Percentiles rank a stretch among this genome's conserved stretches.
Evolutionary conservation across 2,888 invertebrate species (phyloP).

Genomic region (Malacosoma neustria): DNA sequence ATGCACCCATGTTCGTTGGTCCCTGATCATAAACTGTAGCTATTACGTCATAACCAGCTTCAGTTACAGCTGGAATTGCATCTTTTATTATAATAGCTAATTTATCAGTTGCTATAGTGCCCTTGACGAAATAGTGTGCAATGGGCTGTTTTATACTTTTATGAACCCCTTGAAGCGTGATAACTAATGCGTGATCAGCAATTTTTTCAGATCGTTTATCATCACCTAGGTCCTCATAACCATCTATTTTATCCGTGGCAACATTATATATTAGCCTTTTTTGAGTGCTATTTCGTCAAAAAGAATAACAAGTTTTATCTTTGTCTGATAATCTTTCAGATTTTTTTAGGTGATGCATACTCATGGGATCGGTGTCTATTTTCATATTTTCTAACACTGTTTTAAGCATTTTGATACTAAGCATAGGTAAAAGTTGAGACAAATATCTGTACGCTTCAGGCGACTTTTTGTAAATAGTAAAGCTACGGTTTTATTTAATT

Average conservation of each 20-base stretch:
- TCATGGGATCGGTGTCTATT: not conserved
- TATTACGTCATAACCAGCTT: too few relatives aligned
- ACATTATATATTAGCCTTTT: not conserved
- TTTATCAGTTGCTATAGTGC: too few relatives aligned
- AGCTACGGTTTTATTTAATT: not conserved
- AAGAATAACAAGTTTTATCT: not conserved
- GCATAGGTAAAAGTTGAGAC: not conserved
- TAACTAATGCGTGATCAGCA: too few relatives aligned
- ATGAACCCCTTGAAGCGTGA: too few relatives aligned
- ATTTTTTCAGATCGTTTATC: not conserved
- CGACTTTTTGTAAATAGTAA: not conserved
- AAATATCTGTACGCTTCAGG: not conserved
- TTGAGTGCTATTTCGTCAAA: not conserved
- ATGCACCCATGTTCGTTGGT: slow-evolving; percentile 1
- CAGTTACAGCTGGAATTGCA: too few relatives aligned
- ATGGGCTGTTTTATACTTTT: too few relatives aligned
- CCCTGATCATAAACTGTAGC: too few relatives aligned
- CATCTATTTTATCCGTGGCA: too few relatives aligned
- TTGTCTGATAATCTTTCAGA: not conserved
- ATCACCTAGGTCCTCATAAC: not conserved
- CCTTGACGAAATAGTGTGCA: too few relatives aligned
- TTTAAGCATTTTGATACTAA: not conserved
- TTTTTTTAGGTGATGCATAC: not conserved
- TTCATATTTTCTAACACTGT: not conserved
- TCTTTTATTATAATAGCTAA: too few relatives aligned